Evolutionary conservation across 2,888 invertebrate genomes (phyloP), one percentile per base, ranked within the genome.

Genomic region (Eustalomyia histrio): DNA sequence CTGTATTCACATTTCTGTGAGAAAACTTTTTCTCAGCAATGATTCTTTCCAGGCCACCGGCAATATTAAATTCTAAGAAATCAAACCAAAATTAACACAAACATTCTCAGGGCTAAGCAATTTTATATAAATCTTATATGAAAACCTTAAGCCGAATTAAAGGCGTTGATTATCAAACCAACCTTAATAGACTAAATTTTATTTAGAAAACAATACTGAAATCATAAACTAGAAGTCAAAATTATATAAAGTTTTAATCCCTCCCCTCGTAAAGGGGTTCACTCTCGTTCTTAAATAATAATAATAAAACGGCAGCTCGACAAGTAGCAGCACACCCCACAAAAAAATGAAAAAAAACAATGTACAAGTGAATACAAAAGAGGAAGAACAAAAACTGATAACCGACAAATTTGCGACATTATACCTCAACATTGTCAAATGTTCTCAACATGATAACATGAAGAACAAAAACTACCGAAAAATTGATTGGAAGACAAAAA

Each of bases 241-340:
- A 65, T 3, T 52, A 6, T 33, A 33, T 58, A 17, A 1, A 5
- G n/a, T n/a, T 47, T 47, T n/a, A n/a, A 14, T n/a, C 43, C 58
- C 14, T 33, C 43, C 58, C 14, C 16, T 12, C 8, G 5, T 33
- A 6, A 33, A 33, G 58, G 58, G 2, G 2, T 21, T 57, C n/a
- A 29, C 14, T 57, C 9, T 21, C 17, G 2, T 21, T 21, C 21
- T 21, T 21, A 21, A 21, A 21, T 21, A 21, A 64, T 16, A 73
- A 76, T 64, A 72, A 68, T 53, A 39, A 52, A 76, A 80, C 17
- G 53, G 24, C 68, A 68, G 63, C 68, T 58, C 35, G 33, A 71
- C 61, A 75, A 81, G 67, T 71, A 78, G 78, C 71, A 81, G 78
- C 65, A 78, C 81, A 78, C 69, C 74, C 81, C 78, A 74, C 24